These are phyloP conservation scores for Drosophila erecta DNA, from an alignment of 1,140 invertebrate species.

Conservation along the genomic window DNA sequence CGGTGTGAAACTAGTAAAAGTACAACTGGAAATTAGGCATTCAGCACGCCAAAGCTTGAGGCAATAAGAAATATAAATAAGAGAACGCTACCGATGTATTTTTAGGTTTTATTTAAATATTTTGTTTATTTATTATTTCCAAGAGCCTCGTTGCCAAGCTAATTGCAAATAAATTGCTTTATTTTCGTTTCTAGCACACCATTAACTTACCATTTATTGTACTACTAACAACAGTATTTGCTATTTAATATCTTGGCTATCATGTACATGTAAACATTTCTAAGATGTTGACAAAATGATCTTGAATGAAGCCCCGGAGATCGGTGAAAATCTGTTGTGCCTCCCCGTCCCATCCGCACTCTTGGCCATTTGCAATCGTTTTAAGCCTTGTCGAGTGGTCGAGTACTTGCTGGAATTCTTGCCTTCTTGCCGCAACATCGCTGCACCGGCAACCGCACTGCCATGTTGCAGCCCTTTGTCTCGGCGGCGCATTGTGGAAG, in stretches of 20 bases:
- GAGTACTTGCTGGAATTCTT: too few relatives aligned
- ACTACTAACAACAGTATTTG: too few relatives aligned
- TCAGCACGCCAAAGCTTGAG: neutral
- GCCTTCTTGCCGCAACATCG: neutral
- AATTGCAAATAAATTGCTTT: too few relatives aligned
- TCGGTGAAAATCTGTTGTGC: neutral
- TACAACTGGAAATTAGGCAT: conserved; percentile 16
- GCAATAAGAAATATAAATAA: neutral
- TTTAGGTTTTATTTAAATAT: too few relatives aligned
- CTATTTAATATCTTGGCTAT: too few relatives aligned
- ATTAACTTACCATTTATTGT: too few relatives aligned
- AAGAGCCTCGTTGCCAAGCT: too few relatives aligned
- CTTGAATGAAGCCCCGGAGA: neutral
- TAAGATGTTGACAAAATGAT: neutral
- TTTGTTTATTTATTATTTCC: too few relatives aligned
- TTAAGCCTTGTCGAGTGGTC: conserved; percentile 4
- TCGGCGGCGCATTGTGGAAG: conserved; percentile 40
- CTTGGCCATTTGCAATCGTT: neutral
- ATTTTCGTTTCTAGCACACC: too few relatives aligned
- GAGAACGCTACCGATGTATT: too few relatives aligned
- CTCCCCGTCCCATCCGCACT: neutral
- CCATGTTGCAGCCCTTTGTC: conserved; percentile 62
- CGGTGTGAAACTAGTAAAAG: conserved; percentile 1
- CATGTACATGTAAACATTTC: neutral
- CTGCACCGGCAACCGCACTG: conserved; percentile 15